Base-by-base conservation (phyloP, 2,797 vertebrate species). In the Rhynchonycteris naso region DNA sequence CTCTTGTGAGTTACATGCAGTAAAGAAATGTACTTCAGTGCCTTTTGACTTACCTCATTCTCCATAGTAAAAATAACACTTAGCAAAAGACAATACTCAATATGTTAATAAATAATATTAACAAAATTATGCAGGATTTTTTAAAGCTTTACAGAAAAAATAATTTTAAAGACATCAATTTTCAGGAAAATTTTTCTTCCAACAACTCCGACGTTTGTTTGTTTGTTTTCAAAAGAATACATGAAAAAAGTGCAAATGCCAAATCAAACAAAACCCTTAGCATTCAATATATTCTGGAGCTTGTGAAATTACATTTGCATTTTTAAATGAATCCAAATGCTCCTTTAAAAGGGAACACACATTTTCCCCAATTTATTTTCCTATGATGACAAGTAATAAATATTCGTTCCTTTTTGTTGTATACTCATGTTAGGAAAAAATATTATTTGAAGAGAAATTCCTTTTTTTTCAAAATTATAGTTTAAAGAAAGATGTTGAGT, bases 311-410 rank as follows among this genome's bases (percentile, higher is more conserved):
- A 88, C 52, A 95, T 97, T 95, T 96, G 91, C 93, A 89, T 95
- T 94, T 91, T 75, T 26, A 97, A 94, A 82, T 59, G 63, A 94
- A 96, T 85, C 85, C 94, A 97, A 96, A 96, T 97, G 92, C 65
- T 59, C 35, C 4, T 91, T 91, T 95, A 89, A 71, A 93, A 92
- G 81, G 61, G 47, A 87, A 81, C 13, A 61, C 19, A 52, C 50
- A 94, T 89, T 47, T 1, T 1, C 2, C 19, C 24, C 3, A 47
- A 22, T 21, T 79, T 54, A 59, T 91, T 13, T 19, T 10, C 58
- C 43, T 56, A 35, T 72, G 75, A 89, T 92, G 88, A 95, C 90
- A 95, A 93, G 24, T 50, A 94, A 92, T 80, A 92, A 87, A 47
- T 83, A 80, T 21, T 84, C 10, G 78, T 38, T 52, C 61, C 33